A percentile compares a stretch with the other conserved stretches of the same genome.
Conservation (phyloP, 2,888 invertebrate species). For the Napeogenes sylphis region DNA sequence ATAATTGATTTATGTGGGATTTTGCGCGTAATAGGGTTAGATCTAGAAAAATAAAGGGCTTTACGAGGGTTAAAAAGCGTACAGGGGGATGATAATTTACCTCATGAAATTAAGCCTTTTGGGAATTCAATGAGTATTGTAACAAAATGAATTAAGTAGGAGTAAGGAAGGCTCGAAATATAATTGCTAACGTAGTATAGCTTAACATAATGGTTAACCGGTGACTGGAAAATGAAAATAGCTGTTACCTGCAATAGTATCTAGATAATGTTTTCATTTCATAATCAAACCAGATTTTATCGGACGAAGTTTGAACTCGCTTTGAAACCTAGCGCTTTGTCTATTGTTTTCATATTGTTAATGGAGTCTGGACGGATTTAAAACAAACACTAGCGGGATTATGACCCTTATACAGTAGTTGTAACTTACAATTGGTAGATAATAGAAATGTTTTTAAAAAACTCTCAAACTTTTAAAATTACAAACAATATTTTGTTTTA, state of each 20-base stretch:
- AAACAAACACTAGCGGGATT: constrained; percentile 17
- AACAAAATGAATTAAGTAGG: no score
- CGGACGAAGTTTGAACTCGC: constrained; percentile 32
- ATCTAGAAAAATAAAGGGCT: constrained; percentile 36
- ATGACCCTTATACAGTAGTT: constrained; percentile 7
- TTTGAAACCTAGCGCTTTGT: constrained; percentile 23
- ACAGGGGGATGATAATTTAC: constrained; percentile 13
- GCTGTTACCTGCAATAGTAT: neutral
- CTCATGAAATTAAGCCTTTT: constrained; percentile 4
- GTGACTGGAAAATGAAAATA: no score
- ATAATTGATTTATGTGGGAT: constrained; percentile 62
- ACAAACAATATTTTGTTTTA: no score
- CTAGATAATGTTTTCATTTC: constrained; percentile 46
- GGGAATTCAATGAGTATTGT: neutral
- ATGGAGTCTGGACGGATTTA: constrained; percentile 26
- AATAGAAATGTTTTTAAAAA: no score
- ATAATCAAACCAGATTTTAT: constrained; percentile 58
- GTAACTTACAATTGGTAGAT: neutral
- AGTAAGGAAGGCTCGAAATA: no score
- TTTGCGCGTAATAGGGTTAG: constrained; percentile 38
- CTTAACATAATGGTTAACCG: no score
- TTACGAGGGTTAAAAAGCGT: constrained; percentile 28
- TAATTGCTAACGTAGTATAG: no score
- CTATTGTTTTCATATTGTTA: constrained; percentile 36
- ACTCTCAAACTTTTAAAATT: no score